Evolutionary conservation across 2,113 vertebrate species (phyloP), one percentile per base, ranked within the genome.

Genomic region (Neolamprologus cancellatus): DNA sequence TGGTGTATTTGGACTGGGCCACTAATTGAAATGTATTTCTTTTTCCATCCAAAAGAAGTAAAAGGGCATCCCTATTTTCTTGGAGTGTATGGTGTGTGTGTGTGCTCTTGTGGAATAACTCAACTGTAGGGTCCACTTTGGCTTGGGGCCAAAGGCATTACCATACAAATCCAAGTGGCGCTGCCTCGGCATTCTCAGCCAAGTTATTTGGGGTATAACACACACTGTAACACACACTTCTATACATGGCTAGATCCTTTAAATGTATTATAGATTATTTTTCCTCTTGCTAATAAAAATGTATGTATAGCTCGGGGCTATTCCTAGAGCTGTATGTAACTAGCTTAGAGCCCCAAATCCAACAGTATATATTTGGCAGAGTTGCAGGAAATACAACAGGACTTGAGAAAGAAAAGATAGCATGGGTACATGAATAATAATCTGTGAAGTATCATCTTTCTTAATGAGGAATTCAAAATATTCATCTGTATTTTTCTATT

Each of bases 11-110:
- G 90, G 91, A 94, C 89, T 88, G 87, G 91, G 91, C 88, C 90
- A 84, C 93, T 95, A 95, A 95, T 95, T 96, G 94, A 95, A 96
- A 95, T 93, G 85, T 95, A 93, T 95, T 93, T 95, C 92, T 95
- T 95, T 96, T 95, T 95, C 95, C 93, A 93, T 93, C 92, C 79
- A 87, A 91, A 93, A 94, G 92, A 93, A 41, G 93, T 94, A 94
- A 95, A 76, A 95, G 92, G 93, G 84, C 93, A 93, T 93, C 89
- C 91, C 93, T 91, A 88, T 89, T 94, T 93, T 93, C 89, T 88
- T 69, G 79, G 64, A 74, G 86, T 88, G 86, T 12, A 36, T 79
- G 83, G 84, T 84, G 91, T 89, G 85, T 71, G 86, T 34, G 48
- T 79, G 44, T 39, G 71, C 34, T 83, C 28, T 46, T 87, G 86